Base-by-base conservation (phyloP, 2,113 vertebrate genomes). In the Taxidea taxus region DNA sequence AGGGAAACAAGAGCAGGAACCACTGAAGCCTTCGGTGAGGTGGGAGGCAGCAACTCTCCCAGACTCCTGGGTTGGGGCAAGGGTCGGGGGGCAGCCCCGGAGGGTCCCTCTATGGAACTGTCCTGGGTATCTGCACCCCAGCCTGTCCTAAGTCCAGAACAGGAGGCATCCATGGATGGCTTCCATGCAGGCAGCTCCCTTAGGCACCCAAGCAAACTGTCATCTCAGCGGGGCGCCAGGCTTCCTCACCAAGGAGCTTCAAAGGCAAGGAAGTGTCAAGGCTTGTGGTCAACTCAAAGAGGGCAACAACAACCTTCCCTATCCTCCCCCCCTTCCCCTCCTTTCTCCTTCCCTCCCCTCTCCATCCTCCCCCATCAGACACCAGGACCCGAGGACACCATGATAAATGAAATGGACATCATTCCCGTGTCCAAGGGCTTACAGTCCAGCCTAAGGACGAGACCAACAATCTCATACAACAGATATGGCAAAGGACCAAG, bases 221-320 rank as follows among this genome's bases (percentile, higher is more conserved):
- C 23, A 4, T 6, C n/a, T 14, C 11, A 60, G 49, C 14, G 1
- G 1, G 60, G 31, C 2, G 1, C 42, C 15, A 14, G 56, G 34
- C 49, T 34, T 66, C 64, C 64, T 54, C 18, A n/a, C 2, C 11
- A 54, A 87, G 31, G 72, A 62, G 23, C 74, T 82, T 87, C 82
- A 44, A 34, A 92, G 54, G 37, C 54, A 13, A 54, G 64, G 62
- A 42, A 16, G 34, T 49, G 15, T 51, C 60, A 62, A 68, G 82
- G 11, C 70, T 77, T 14, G 9, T 7, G 2, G 51, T 39, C 14
- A 34, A 34, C 10, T 15, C 37, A 56, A 25, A 34, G 70, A 37
- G 7, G 49, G 51, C 2, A 2, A 5, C 62, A 51, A 14, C 34
- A 29, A 3, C 10, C 34, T n/a, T 42, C 27, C 21, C 21, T 8